Evolutionary conservation across 1,140 invertebrate genomes (phyloP).

Genomic region (Aleiodes sp.): DNA sequence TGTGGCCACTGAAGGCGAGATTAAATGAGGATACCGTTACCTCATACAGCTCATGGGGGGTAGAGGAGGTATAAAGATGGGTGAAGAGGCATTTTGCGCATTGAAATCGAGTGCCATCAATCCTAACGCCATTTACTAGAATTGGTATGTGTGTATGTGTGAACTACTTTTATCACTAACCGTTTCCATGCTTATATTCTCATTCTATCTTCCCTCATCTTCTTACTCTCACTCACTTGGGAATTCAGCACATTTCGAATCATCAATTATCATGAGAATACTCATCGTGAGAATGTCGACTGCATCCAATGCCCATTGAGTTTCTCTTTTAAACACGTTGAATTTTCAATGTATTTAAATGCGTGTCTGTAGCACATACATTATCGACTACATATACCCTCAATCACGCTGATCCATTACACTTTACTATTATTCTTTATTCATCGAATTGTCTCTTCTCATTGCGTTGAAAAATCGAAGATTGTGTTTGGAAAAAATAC

Average conservation of each 20-base stretch:
- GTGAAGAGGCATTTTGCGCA: conserved; percentile 38
- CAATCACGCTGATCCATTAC: not conserved
- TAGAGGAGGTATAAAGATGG: not conserved
- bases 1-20: conserved; percentile 33
- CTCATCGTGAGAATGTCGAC: conserved; percentile 16
- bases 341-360: not conserved
- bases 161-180: conserved; percentile 11
- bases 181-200: not conserved
- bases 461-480: not conserved
- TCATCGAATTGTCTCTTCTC: not conserved
- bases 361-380: conserved; percentile 6
- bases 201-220: not conserved
- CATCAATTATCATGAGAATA: conserved; percentile 24
- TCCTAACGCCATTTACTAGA: conserved; percentile 25
- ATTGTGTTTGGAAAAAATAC: not conserved
- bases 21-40: conserved; percentile 40
- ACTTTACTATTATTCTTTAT: not conserved
- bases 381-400: not conserved
- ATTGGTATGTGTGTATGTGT: too few species aligned
- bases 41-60: conserved; percentile 18
- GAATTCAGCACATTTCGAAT: not conserved
- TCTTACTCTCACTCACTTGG: not conserved
- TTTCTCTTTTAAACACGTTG: not conserved
- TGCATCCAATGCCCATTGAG: conserved; percentile 2
- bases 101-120: conserved; percentile 41